A percentile compares a stretch with the other conserved stretches of the same genome.
Conservation (phyloP, 2,888 invertebrate species). For the Ectemnius continuus region DNA sequence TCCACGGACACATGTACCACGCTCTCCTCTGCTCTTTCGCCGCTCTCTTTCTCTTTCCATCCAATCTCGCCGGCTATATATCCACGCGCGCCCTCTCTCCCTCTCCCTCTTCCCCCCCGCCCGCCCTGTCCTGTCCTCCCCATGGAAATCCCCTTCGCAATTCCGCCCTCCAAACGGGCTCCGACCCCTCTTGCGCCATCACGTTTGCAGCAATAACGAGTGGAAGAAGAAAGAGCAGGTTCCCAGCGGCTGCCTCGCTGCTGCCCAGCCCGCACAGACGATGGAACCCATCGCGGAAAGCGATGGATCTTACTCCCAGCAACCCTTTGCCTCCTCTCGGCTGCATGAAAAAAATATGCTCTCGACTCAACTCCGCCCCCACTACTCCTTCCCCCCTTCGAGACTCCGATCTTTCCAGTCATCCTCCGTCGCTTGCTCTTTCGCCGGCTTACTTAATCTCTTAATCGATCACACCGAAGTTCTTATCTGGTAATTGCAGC, state of each 20-base stretch:
- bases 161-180: slow-evolving; percentile 64
- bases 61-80: too few relatives aligned
- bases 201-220: slow-evolving; percentile 57
- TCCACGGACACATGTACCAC: slow-evolving; percentile 4
- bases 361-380: background rate
- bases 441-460: background rate
- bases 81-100: slow-evolving; percentile 16
- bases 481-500: background rate
- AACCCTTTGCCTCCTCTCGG: slow-evolving; percentile 23
- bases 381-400: background rate
- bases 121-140: slow-evolving; percentile 55
- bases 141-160: slow-evolving; percentile 63
- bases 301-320: slow-evolving; percentile 26
- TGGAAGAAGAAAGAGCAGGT: slow-evolving; percentile 49
- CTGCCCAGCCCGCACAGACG: slow-evolving; percentile 16
- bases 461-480: background rate
- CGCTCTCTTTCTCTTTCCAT: too few relatives aligned
- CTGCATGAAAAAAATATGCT: slow-evolving; percentile 7
- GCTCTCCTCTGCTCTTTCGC: too few relatives aligned
- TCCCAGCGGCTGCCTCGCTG: slow-evolving; percentile 12
- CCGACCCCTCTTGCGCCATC: slow-evolving; percentile 64
- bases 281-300: slow-evolving; percentile 28
- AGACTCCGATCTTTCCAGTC: background rate
- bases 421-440: background rate
- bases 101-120: too few relatives aligned